These are phyloP conservation scores for Phlogophora meticulosa DNA, from an alignment of 2,888 invertebrate species.

Conservation along the genomic window DNA sequence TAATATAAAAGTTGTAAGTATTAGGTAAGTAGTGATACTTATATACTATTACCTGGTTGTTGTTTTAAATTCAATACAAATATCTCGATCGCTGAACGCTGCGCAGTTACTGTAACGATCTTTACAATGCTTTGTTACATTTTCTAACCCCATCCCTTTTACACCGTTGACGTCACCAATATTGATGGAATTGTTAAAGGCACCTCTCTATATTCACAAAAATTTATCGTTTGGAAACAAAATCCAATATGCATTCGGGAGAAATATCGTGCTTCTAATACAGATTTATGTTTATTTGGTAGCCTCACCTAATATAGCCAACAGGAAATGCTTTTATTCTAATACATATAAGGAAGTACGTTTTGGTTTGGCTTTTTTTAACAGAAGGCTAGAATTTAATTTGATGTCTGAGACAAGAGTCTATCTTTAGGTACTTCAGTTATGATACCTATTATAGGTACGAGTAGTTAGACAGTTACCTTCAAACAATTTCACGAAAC, in stretches of 20 bases:
- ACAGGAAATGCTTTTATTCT: slow-evolving; percentile 20
- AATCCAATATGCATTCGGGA: slow-evolving; percentile 46
- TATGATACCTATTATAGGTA: background rate
- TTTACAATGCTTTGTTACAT: slow-evolving; percentile 30
- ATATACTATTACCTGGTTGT: too few species aligned
- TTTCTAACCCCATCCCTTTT: slow-evolving; percentile 8
- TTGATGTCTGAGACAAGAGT: background rate
- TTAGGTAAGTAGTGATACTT: too few species aligned
- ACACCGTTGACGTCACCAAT: slow-evolving; percentile 37
- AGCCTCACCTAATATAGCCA: slow-evolving; percentile 8
- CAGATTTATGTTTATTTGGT: slow-evolving; percentile 39
- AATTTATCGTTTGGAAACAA: slow-evolving; percentile 56
- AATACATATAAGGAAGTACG: background rate
- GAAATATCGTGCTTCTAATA: slow-evolving; percentile 36
- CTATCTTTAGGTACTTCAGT: background rate
- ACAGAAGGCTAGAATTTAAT: background rate
- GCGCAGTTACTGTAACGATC: slow-evolving; percentile 12
- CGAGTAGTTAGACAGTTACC: slow-evolving; percentile 8
- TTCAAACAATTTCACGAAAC: slow-evolving; percentile 15
- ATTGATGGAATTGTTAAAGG: slow-evolving; percentile 64
- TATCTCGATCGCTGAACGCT: background rate
- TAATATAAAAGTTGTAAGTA: slow-evolving; percentile 1
- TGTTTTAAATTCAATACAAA: slow-evolving; percentile 7
- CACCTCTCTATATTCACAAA: slow-evolving; percentile 50
- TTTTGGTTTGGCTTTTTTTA: background rate